These are phyloP conservation scores for Okamejei kenojei DNA, from an alignment of 2,797 vertebrate species.

Conservation along the genomic window DNA sequence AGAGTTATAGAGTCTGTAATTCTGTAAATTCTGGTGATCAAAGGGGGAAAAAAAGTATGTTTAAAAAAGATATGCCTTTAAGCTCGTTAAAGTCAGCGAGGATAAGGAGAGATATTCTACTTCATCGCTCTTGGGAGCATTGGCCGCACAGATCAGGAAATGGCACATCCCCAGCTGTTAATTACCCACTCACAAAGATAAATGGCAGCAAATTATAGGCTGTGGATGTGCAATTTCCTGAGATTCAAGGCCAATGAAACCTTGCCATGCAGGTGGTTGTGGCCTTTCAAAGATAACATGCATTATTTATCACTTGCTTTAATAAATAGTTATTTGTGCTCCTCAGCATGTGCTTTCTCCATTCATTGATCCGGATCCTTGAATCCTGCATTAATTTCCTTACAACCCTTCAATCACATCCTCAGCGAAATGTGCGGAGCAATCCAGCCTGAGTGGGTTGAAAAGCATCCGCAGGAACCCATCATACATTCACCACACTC, in stretches of 20 bases:
- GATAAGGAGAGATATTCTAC: neutral
- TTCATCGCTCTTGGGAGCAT: neutral
- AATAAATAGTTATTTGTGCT: too few relatives aligned
- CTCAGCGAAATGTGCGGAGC: neutral
- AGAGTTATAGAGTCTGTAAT: neutral
- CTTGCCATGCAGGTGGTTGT: neutral
- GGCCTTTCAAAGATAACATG: neutral
- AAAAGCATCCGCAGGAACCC: neutral
- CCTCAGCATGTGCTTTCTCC: too few relatives aligned
- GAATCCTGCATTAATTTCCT: too few relatives aligned
- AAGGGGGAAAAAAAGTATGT: neutral
- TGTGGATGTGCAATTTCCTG: slow-evolving; percentile 3
- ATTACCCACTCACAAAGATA: slow-evolving; percentile 1
- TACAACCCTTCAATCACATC: neutral
- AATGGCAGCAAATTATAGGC: neutral
- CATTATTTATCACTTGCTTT: neutral
- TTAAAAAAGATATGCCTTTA: neutral
- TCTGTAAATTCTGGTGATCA: neutral
- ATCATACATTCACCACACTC: neutral
- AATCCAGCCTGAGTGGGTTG: too few relatives aligned
- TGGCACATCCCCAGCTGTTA: neutral
- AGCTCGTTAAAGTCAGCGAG: neutral
- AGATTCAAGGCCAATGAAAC: neutral
- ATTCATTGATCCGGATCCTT: too few relatives aligned
- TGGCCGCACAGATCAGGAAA: neutral